Percentiles rank a stretch among this genome's conserved stretches.
phyloP scores from a whole-genome alignment of 2,888 invertebrate species.

The Oithona nana region DNA sequence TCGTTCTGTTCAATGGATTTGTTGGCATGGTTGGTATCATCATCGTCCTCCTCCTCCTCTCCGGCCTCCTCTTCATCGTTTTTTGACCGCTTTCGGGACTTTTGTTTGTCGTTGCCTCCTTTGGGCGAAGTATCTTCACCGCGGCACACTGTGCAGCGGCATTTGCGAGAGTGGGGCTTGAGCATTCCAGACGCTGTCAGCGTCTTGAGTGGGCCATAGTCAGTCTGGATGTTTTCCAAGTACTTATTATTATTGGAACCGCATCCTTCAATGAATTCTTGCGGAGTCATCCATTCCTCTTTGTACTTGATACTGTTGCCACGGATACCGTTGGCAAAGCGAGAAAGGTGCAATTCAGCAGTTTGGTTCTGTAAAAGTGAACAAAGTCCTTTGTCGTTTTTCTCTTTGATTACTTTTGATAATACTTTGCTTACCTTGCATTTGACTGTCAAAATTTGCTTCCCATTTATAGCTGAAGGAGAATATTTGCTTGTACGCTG shows the following conservation, averaged over 20 bases:
- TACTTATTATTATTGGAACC: slow-evolving; percentile 5
- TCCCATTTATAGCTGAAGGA: not conserved
- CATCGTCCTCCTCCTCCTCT: slow-evolving; percentile 12
- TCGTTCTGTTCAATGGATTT: slow-evolving; percentile 12
- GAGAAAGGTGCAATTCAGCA: slow-evolving; percentile 11
- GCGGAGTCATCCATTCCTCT: slow-evolving; percentile 15
- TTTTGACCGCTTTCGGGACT: not conserved
- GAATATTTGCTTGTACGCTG: not conserved
- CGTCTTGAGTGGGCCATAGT: slow-evolving; percentile 16
- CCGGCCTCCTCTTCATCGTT: slow-evolving; percentile 10
- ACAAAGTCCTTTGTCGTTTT: too few species aligned
- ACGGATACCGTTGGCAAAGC: slow-evolving; percentile 7
- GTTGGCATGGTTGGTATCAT: slow-evolving; percentile 5
- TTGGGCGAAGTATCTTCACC: not conserved
- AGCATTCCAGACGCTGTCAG: slow-evolving; percentile 12
- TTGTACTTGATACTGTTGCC: slow-evolving; percentile 12
- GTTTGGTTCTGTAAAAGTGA: not conserved
- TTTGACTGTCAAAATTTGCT: not conserved
- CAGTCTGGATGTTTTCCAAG: slow-evolving; percentile 13
- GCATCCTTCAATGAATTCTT: slow-evolving; percentile 8
- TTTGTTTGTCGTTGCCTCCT: not conserved
- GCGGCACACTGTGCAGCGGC: slow-evolving; percentile 1
- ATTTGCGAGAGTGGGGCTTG: slow-evolving; percentile 11
- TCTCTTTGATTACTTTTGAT: not conserved
- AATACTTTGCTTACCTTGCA: slow-evolving; percentile 6